Conservation (phyloP, 2,797 vertebrate species). For the Morus bassanus region DNA sequence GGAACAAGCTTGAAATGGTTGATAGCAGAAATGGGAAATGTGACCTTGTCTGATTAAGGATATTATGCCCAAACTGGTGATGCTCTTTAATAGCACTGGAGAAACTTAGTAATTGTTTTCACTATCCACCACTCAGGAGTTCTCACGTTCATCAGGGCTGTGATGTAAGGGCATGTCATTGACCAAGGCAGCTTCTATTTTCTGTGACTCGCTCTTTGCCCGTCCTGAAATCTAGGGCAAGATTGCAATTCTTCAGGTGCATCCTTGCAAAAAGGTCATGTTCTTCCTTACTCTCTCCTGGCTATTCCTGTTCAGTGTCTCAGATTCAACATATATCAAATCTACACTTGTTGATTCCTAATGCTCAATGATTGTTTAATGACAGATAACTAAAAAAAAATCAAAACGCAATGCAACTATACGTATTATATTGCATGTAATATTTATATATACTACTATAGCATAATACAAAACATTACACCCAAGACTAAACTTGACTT, state of each 20-base stretch:
- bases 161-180: neutral
- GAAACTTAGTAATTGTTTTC: neutral
- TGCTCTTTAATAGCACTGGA: neutral
- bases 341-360: neutral
- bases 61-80: neutral
- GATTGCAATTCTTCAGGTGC: neutral
- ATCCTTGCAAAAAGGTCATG: neutral
- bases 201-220: neutral
- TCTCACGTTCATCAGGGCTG: neutral
- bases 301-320: neutral
- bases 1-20: neutral
- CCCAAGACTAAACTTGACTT: neutral
- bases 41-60: neutral
- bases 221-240: neutral
- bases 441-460: neutral
- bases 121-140: neutral
- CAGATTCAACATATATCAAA: neutral
- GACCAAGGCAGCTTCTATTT: neutral
- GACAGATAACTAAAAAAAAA: neutral
- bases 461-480: rapidly evolving
- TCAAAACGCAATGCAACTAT: neutral
- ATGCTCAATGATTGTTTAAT: neutral
- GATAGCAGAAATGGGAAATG: neutral
- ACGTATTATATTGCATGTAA: neutral
- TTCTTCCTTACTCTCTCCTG: neutral